Base-by-base conservation (phyloP, 2,113 vertebrate genomes). In the Crocuta crocuta region DNA sequence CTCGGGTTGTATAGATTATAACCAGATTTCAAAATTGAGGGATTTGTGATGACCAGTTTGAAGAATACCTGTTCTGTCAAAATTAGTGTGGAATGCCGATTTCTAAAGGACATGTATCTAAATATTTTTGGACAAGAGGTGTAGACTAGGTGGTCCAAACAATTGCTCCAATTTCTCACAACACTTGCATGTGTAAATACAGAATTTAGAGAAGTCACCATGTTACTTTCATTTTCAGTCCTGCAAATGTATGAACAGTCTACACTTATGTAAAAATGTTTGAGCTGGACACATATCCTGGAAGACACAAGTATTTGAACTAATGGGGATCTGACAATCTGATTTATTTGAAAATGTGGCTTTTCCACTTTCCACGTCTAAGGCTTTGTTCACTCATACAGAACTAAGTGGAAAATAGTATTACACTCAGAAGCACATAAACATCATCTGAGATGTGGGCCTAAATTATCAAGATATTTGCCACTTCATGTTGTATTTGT, bases 191-290 rank as follows among this genome's bases (percentile, higher is more conserved):
- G 93, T 96, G 96, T 96, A 82, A 97, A 96, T 89, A 93, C 71
- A 89, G 39, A 95, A 94, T 95, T 95, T 87, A 96, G 96, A 96
- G 81, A 96, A 95, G 96, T 81, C 94, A 63, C 53, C 74, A 50
- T 58, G 90, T 98, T 97, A 98, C 97, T 98, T 98, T 98, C 98
- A 95, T 98, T 98, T 98, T 98, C 98, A 97, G 4, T 71, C 90
- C 87, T 97, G 74, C 92, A 94, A 92, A 96, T 55, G 94, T 96
- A 94, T 98, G 66, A 97, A 55, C 94, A 93, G 85, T 28, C 82
- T 86, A 89, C 50, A 94, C 92, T 97, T 98, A 80, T 33, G 63
- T 95, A 97, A 97, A 58, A 61, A 92, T 91, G 91, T 96, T 96
- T 70, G 55, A 55, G 95, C 97, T 63, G 89, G 92, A 95, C 66